Evolutionary conservation across 2,888 invertebrate genomes (phyloP).

Genomic region (Mimas tiliae): DNA sequence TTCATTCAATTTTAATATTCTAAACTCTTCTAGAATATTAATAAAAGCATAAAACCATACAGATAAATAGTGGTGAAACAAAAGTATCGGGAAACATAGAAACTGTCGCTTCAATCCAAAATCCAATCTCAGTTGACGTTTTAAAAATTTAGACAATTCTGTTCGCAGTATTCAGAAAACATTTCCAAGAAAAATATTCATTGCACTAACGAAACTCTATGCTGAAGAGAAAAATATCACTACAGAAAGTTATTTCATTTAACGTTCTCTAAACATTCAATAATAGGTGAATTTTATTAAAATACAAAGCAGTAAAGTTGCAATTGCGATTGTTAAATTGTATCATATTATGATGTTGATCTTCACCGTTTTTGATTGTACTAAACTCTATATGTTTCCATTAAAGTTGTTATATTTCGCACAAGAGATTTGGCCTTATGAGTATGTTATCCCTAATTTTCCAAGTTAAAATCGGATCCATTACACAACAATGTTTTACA

Average conservation of each 20-base stretch:
- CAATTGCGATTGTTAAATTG: too few species aligned
- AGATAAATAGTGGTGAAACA: neutral
- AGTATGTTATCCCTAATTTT: neutral
- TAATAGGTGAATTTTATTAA: too few species aligned
- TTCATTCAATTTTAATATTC: neutral
- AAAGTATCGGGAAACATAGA: neutral
- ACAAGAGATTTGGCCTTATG: too few species aligned
- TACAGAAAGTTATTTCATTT: too few species aligned
- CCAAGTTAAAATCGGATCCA: slow-evolving; percentile 43
- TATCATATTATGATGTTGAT: too few species aligned
- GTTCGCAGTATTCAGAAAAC: neutral
- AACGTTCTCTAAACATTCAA: too few species aligned
- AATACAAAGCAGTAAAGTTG: too few species aligned
- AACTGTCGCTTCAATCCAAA: slow-evolving; percentile 2
- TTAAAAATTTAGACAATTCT: slow-evolving; percentile 10
- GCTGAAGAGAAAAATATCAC: neutral
- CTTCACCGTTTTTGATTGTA: too few species aligned
- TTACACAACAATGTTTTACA: slow-evolving; percentile 38
- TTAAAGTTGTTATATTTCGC: too few species aligned
- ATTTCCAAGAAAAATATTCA: slow-evolving; percentile 13
- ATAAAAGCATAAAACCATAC: neutral
- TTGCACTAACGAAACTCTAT: neutral
- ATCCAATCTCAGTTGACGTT: neutral
- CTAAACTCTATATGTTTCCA: too few species aligned
- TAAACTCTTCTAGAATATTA: neutral